Evolutionary conservation across 2,113 vertebrate genomes (phyloP).

Genomic region (Trinectes maculatus): DNA sequence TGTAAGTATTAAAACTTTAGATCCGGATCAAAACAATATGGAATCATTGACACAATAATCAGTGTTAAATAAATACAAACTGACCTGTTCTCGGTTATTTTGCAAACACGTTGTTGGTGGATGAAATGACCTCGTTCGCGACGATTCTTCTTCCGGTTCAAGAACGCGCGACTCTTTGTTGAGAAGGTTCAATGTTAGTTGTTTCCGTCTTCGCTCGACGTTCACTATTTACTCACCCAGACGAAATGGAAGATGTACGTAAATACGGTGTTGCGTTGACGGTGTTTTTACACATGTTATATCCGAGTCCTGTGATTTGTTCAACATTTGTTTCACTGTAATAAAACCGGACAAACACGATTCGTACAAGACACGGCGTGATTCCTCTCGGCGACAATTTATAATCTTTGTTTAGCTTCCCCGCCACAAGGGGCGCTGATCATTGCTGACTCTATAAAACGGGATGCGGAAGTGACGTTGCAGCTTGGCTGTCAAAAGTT

Average conservation of each 20-base stretch:
- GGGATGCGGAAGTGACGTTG: no score
- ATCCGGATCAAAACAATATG: no score
- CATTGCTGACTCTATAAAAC: slow-evolving; percentile 3
- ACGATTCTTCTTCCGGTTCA: slow-evolving; percentile 49
- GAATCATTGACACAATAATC: no score
- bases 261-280: neutral
- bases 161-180: fast-evolving
- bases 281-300: neutral
- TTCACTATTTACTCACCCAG: neutral
- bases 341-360: no score
- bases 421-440: slow-evolving; percentile 30
- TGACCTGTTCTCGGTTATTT: slow-evolving; percentile 15
- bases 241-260: neutral
- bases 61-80: neutral
- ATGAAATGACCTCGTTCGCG: neutral
- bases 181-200: neutral
- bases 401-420: neutral
- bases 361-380: neutral
- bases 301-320: neutral
- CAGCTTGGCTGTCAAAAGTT: neutral
- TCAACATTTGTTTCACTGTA: no score
- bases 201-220: slow-evolving; percentile 1
- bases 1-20: no score
- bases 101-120: neutral
- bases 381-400: neutral